Evolutionary conservation across 2,888 invertebrate genomes (phyloP).

Genomic region (Mechanitis mazaeus): DNA sequence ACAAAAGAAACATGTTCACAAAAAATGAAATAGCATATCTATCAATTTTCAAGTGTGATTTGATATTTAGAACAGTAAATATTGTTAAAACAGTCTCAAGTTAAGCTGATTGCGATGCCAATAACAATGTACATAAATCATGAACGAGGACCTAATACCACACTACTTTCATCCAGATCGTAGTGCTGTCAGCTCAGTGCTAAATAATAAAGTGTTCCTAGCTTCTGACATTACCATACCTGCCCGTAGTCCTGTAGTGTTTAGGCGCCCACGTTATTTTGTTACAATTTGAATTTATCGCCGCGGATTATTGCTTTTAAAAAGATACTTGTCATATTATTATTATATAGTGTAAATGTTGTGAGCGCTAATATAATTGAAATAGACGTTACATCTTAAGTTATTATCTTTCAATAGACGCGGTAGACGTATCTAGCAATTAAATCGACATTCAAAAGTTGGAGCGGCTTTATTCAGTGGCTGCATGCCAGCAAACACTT

Average conservation of each 20-base stretch:
- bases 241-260: slow-evolving; percentile 59
- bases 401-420: slow-evolving; percentile 71
- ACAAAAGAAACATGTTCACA: not conserved
- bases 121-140: slow-evolving; percentile 26
- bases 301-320: slow-evolving; percentile 63
- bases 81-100: slow-evolving; percentile 2
- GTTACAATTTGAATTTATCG: slow-evolving; percentile 68
- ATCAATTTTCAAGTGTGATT: not conserved
- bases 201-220: slow-evolving; percentile 54
- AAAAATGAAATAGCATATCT: not conserved
- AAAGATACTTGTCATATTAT: not conserved
- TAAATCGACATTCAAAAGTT: slow-evolving; percentile 76
- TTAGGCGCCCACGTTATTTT: slow-evolving; percentile 69
- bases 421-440: slow-evolving; percentile 72
- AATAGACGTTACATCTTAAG: slow-evolving; percentile 67
- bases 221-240: slow-evolving; percentile 67
- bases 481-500: slow-evolving; percentile 60
- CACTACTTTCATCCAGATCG: slow-evolving; percentile 47
- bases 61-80: not conserved
- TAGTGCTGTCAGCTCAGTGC: slow-evolving; percentile 48
- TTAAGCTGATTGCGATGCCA: slow-evolving; percentile 18
- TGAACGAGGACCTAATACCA: slow-evolving; percentile 20
- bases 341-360: slow-evolving; percentile 16
- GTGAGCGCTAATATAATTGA: slow-evolving; percentile 41
- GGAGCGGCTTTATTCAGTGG: slow-evolving; percentile 65